Percentiles rank a stretch among this genome's conserved stretches.
Evolutionary conservation across 1,140 invertebrate species (phyloP).

Genomic region (Euglossa dilemma): DNA sequence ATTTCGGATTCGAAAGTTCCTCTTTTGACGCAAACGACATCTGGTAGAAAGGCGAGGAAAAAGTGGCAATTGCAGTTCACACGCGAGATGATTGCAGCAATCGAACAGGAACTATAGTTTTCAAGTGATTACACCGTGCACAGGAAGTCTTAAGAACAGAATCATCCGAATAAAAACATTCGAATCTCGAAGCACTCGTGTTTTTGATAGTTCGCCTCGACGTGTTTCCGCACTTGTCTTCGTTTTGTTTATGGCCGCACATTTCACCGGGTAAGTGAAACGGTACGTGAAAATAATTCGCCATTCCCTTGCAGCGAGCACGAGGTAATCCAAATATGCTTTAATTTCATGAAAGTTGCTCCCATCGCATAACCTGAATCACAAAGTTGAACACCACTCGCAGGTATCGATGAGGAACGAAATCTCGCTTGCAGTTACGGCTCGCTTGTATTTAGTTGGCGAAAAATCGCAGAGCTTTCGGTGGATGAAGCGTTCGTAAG

Average conservation of each 20-base stretch:
- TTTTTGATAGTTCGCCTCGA: neutral
- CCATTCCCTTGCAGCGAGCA: neutral
- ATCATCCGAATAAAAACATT: neutral
- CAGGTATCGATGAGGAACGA: neutral
- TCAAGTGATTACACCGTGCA: neutral
- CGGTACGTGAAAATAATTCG: neutral
- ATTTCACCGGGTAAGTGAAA: neutral
- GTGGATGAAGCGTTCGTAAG: neutral
- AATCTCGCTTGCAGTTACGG: neutral
- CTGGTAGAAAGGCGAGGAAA: neutral
- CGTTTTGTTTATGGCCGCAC: constrained; percentile 22
- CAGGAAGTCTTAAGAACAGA: neutral
- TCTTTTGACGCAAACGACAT: neutral
- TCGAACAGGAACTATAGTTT: constrained; percentile 36
- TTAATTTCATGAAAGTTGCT: neutral
- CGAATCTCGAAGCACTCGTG: neutral
- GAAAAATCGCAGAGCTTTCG: neutral
- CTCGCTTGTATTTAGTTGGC: neutral
- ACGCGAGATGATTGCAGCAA: neutral
- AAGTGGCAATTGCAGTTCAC: constrained; percentile 14
- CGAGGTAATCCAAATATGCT: neutral
- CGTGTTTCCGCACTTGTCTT: neutral
- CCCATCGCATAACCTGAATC: neutral
- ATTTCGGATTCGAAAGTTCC: constrained; percentile 5
- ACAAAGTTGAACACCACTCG: neutral